Evolutionary conservation across 2,113 vertebrate species (phyloP).

Genomic region (Lepus timidus): DNA sequence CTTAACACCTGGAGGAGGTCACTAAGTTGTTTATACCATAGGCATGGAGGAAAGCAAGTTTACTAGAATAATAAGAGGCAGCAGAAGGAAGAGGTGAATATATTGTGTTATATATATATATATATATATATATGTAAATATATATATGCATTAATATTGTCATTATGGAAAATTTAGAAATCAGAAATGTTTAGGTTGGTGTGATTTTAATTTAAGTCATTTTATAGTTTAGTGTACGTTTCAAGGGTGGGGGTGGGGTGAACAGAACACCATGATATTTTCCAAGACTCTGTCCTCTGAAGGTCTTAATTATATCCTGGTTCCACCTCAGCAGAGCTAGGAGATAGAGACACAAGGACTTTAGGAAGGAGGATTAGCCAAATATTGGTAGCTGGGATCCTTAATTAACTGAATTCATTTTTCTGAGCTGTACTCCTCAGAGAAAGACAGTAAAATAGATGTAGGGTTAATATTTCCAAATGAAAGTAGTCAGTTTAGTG

Average conservation of each 20-base stretch:
- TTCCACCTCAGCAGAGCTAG: constrained; percentile 20
- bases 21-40: constrained; percentile 4
- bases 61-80: background rate
- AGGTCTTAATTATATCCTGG: constrained; percentile 14
- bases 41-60: background rate
- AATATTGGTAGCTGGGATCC: background rate
- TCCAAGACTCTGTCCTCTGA: background rate
- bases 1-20: background rate
- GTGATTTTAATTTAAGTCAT: background rate
- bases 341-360: background rate
- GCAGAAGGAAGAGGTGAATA: background rate
- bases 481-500: background rate
- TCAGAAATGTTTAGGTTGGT: background rate
- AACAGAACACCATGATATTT: background rate
- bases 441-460: constrained; percentile 64
- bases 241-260: background rate
- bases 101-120: too few relatives aligned
- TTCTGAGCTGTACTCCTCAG: constrained; percentile 33
- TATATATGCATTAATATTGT: background rate
- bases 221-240: background rate
- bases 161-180: constrained; percentile 19
- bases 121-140: background rate
- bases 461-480: background rate
- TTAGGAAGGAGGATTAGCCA: background rate
- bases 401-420: constrained; percentile 63